A percentile compares a stretch with the other conserved stretches of the same genome.
phyloP scores from a whole-genome alignment of 2,888 invertebrate genomes.

The Tiphia femorata region DNA sequence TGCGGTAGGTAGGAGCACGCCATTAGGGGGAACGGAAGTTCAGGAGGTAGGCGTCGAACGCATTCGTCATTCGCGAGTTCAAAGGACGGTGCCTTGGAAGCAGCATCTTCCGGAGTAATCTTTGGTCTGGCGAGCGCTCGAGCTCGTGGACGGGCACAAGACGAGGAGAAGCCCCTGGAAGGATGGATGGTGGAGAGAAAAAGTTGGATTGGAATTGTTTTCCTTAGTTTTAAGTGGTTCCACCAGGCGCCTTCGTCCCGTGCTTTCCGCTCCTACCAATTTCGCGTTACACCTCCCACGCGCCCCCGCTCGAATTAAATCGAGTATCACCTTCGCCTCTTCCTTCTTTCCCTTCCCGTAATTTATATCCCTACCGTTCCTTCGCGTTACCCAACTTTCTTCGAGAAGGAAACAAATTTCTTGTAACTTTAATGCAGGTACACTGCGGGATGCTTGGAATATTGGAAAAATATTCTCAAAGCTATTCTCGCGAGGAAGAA shows the following conservation, averaged over 20 bases:
- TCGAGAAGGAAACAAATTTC: too few species aligned
- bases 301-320: slow-evolving; percentile 49
- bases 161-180: not conserved
- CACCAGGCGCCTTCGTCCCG: slow-evolving; percentile 36
- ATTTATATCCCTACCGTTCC: not conserved
- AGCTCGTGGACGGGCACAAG: not conserved
- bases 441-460: too few species aligned
- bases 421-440: too few species aligned
- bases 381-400: too few species aligned
- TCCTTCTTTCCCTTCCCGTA: not conserved
- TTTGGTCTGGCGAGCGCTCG: too few species aligned
- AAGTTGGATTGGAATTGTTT: slow-evolving; percentile 61
- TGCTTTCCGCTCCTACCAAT: slow-evolving; percentile 42
- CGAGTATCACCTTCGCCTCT: slow-evolving; percentile 33
- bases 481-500: not conserved
- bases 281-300: slow-evolving; percentile 25
- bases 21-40: too few species aligned
- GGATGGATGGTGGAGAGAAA: slow-evolving; percentile 32
- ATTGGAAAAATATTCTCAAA: too few species aligned
- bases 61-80: too few species aligned
- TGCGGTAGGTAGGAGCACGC: too few species aligned
- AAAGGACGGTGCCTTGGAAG: too few species aligned
- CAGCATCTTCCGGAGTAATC: too few species aligned
- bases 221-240: slow-evolving; percentile 58
- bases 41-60: too few species aligned